A percentile compares a stretch with the other conserved stretches of the same genome.
phyloP scores from a whole-genome alignment of 2,888 invertebrate genomes.

The Eupithecia tripunctaria region DNA sequence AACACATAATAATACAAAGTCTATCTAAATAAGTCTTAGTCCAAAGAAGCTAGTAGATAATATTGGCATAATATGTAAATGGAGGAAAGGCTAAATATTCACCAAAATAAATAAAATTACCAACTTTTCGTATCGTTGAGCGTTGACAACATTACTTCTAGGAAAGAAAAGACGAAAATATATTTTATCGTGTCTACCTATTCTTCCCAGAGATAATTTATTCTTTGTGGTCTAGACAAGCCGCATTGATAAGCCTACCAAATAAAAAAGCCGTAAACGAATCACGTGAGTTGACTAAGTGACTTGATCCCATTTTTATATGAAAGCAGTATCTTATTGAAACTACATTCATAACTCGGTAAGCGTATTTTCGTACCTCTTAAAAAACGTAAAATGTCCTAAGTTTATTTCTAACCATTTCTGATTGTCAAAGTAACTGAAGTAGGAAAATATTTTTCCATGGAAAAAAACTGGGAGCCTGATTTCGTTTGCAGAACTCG shows the following conservation, averaged over 20 bases:
- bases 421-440: background rate
- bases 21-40: background rate
- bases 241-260: background rate
- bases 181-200: background rate
- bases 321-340: background rate
- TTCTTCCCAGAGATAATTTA: constrained; percentile 4
- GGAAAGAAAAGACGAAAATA: background rate
- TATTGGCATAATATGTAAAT: background rate
- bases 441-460: background rate
- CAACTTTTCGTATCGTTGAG: background rate
- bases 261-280: background rate
- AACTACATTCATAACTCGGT: background rate
- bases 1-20: background rate
- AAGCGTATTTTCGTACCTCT: no score
- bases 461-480: background rate
- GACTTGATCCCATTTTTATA: background rate
- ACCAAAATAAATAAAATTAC: background rate
- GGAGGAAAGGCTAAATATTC: background rate
- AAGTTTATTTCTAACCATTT: background rate
- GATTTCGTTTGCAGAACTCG: background rate
- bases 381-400: background rate
- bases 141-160: background rate
- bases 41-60: background rate
- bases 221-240: background rate
- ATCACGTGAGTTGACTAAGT: background rate